Conservation (phyloP, 92 coral and sea anemone genomes). For the Umimayanthus chanpuru region DNA sequence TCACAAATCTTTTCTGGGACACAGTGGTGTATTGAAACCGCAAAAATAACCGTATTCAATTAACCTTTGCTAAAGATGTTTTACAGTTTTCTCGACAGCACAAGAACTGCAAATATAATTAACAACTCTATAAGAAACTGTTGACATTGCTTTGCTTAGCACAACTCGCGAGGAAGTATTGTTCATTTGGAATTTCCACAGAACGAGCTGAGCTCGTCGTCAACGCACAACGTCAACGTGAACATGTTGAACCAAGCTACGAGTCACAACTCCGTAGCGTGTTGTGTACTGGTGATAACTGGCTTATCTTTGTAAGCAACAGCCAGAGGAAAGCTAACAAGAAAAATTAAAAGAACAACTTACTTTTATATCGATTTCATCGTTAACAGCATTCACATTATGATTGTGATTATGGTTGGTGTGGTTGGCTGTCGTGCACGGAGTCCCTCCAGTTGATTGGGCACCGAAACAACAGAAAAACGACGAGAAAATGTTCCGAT, state of each 20-base stretch:
- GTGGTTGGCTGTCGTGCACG: conserved; percentile 65
- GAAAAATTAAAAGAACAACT: conserved; percentile 28
- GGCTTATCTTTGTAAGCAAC: not conserved
- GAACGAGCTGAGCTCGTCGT: conserved; percentile 1
- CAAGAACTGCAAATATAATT: conserved; percentile 35
- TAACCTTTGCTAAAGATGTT: not conserved
- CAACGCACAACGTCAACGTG: not conserved
- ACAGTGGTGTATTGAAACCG: conserved; percentile 24
- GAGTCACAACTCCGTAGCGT: not conserved
- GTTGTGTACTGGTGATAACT: not conserved
- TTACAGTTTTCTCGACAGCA: not conserved
- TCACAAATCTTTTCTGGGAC: conserved; percentile 11
- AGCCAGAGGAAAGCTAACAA: not conserved
- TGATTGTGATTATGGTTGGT: conserved; percentile 81
- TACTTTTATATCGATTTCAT: conserved; percentile 88
- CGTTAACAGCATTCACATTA: conserved; percentile 75
- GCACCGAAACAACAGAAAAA: conserved; percentile 99
- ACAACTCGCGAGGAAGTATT: conserved; percentile 1
- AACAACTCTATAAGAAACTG: not conserved
- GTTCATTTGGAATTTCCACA: not conserved
- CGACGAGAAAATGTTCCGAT: conserved; percentile 93
- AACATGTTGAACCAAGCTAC: no score
- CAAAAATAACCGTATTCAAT: conserved; percentile 13
- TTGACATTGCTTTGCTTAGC: not conserved
- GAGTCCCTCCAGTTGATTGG: conserved; percentile 76